Evolutionary conservation across 30 jellyfish, hydroid and myxozoan species (phyloP).

Genomic region (Chironex yamaguchii): DNA sequence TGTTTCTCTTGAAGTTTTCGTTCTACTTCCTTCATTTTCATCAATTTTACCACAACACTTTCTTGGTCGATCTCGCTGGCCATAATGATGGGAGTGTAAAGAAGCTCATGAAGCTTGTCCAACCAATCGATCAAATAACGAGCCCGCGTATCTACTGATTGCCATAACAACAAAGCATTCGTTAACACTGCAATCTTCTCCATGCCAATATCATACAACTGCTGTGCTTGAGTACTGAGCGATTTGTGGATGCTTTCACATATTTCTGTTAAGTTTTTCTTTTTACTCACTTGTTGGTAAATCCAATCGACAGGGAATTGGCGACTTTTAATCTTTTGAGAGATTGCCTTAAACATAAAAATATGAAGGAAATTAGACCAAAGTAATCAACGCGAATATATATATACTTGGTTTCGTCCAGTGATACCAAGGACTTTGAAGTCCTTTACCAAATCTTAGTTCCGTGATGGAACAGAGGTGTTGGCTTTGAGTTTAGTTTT

Average conservation of each 20-base stretch:
- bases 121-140: conserved; percentile 80
- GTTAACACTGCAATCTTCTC: conserved; percentile 49
- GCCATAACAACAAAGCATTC: conserved; percentile 57
- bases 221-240: conserved; percentile 57
- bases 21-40: conserved; percentile 81
- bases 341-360: conserved; percentile 73
- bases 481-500: too few species aligned
- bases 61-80: conserved; percentile 75
- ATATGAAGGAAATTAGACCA: background rate
- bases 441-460: too few species aligned
- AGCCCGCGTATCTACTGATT: conserved; percentile 73
- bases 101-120: conserved; percentile 28
- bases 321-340: conserved; percentile 68
- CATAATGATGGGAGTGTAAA: conserved; percentile 1
- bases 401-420: too few species aligned
- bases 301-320: conserved; percentile 78
- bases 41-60: conserved; percentile 73
- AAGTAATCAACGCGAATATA: background rate
- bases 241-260: conserved; percentile 46
- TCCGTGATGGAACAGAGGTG: too few species aligned
- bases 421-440: too few species aligned
- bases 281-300: conserved; percentile 40
- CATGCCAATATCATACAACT: conserved; percentile 34
- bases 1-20: conserved; percentile 77
- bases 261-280: background rate